A percentile compares a stretch with the other conserved stretches of the same genome.
Evolutionary conservation across 92 coral and sea anemone genomes (phyloP).

Genomic region (Phenganax stokvisi): DNA sequence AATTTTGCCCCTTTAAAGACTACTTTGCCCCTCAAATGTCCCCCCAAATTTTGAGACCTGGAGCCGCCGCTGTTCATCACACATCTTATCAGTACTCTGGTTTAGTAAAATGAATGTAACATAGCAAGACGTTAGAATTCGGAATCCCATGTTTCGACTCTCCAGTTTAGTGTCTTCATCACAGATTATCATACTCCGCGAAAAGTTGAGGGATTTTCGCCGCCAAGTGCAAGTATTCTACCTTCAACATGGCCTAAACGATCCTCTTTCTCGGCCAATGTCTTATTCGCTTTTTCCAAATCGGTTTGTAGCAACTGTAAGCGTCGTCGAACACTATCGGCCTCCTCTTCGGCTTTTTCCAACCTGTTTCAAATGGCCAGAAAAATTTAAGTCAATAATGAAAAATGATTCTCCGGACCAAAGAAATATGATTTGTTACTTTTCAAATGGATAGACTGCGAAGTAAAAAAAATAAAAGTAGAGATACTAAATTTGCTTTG

Average conservation of each 20-base stretch:
- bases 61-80: no score
- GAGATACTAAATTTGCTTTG: neutral
- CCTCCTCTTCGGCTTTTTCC: conserved; percentile 55
- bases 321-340: conserved; percentile 67
- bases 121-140: no score
- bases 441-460: no score
- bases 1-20: no score
- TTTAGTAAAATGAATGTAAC: no score
- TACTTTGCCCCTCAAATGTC: no score
- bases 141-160: no score
- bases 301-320: conserved; percentile 47
- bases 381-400: neutral
- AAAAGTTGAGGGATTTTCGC: neutral
- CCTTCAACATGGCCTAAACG: conserved; percentile 67
- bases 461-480: no score
- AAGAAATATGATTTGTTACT: neutral
- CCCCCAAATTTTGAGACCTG: no score
- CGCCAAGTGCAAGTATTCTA: conserved; percentile 55
- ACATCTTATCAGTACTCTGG: no score
- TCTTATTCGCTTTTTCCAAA: conserved; percentile 51
- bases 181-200: neutral
- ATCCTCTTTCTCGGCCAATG: conserved; percentile 67
- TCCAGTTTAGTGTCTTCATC: no score
- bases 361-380: conserved; percentile 14
- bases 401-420: neutral